Percentiles rank a stretch among this genome's conserved stretches.
Evolutionary conservation across 2,113 vertebrate genomes (phyloP).

Genomic region (Psilopsiagon aymara): DNA sequence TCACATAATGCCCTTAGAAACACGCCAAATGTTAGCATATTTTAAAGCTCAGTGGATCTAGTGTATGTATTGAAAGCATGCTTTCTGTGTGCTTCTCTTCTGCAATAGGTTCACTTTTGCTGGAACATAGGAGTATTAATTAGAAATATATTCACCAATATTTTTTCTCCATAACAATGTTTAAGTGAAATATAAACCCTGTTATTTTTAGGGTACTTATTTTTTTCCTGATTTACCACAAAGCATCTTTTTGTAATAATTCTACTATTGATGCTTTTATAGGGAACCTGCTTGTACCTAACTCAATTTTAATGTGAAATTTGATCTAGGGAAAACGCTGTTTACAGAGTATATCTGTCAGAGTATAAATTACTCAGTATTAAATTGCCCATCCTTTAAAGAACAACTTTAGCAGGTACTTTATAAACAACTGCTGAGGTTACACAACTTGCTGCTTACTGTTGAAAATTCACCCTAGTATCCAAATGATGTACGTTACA

Average conservation of each 20-base stretch:
- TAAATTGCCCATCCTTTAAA: conserved; percentile 3
- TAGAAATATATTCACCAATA: neutral
- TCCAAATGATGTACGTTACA: conserved; percentile 42
- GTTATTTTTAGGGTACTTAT: neutral
- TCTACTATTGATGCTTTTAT: neutral
- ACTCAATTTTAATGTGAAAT: neutral
- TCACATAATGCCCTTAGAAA: neutral
- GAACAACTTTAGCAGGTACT: conserved; percentile 50
- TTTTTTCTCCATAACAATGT: neutral
- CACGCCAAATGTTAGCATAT: neutral
- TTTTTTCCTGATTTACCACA: neutral
- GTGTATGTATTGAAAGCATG: neutral
- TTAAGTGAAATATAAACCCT: neutral
- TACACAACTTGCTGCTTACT: conserved; percentile 53
- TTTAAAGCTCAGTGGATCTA: neutral
- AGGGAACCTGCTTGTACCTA: neutral
- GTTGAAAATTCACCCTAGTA: conserved; percentile 36
- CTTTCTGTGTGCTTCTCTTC: neutral
- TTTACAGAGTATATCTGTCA: neutral
- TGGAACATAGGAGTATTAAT: neutral
- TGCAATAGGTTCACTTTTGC: neutral
- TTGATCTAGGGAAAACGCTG: neutral
- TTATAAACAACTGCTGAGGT: conserved; percentile 60
- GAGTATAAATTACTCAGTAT: conserved; percentile 9
- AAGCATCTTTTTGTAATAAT: neutral